Evolutionary conservation across 2,888 invertebrate species (phyloP).

Genomic region (Lasioglossum malachurum): DNA sequence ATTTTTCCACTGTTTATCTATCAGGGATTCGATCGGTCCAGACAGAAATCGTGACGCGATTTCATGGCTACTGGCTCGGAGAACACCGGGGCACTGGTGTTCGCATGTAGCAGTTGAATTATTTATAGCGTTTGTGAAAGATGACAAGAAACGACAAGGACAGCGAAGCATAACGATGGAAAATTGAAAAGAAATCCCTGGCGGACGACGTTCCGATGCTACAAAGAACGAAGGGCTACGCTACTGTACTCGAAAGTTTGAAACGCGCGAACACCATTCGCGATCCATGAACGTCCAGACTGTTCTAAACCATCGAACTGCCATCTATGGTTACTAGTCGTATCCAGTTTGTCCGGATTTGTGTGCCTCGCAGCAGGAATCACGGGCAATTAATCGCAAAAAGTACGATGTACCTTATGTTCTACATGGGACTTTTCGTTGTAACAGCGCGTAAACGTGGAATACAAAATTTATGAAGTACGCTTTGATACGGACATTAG

Average conservation of each 20-base stretch:
- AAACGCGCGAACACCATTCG: constrained; percentile 25
- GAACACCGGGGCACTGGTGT: background rate
- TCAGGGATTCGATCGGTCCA: background rate
- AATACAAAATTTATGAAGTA: background rate
- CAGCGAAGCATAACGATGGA: constrained; percentile 8
- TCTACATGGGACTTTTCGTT: background rate
- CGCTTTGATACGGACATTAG: background rate
- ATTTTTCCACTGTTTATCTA: background rate
- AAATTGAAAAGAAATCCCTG: constrained; percentile 41
- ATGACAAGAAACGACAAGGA: constrained; percentile 34
- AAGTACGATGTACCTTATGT: constrained; percentile 16
- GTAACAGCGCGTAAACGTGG: background rate
- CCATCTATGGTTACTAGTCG: constrained; percentile 69
- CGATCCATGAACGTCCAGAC: constrained; percentile 31
- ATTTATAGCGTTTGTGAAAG: constrained; percentile 18
- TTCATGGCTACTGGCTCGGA: background rate
- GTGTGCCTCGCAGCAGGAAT: constrained; percentile 37
- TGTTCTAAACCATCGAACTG: constrained; percentile 61
- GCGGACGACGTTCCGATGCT: constrained; percentile 43
- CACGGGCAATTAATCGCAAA: constrained; percentile 67
- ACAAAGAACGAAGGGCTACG: constrained; percentile 63
- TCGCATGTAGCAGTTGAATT: constrained; percentile 3
- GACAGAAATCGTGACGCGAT: background rate
- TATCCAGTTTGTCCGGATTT: constrained; percentile 43
- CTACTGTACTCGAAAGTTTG: constrained; percentile 40